These are phyloP conservation scores for Galerucella calmariensis DNA, from an alignment of 2,888 invertebrate species.

Conservation along the genomic window DNA sequence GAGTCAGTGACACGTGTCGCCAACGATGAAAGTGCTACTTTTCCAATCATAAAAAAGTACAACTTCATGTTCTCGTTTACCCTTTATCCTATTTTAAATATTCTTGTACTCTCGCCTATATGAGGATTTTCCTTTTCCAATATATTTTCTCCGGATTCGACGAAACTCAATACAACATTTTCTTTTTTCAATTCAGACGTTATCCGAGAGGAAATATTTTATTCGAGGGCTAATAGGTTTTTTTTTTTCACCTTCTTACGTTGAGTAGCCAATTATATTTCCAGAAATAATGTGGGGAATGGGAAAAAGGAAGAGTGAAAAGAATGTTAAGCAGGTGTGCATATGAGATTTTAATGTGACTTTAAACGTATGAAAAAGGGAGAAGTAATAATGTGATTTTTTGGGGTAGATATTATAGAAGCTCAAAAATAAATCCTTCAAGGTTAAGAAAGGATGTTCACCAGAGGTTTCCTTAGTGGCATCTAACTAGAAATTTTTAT, in stretches of 20 bases:
- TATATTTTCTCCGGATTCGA: slow-evolving; percentile 16
- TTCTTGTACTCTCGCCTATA: background rate
- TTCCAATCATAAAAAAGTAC: too few species aligned
- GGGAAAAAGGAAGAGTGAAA: slow-evolving; percentile 7
- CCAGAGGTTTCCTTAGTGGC: too few species aligned
- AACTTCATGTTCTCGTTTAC: background rate
- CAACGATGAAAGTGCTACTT: too few species aligned
- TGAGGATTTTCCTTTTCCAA: slow-evolving; percentile 11
- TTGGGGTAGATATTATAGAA: background rate
- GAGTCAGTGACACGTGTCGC: too few species aligned
- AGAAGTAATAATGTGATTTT: background rate
- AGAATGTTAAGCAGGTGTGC: slow-evolving; percentile 17
- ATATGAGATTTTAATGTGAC: slow-evolving; percentile 19
- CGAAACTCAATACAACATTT: slow-evolving; percentile 15
- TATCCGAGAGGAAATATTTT: slow-evolving; percentile 20
- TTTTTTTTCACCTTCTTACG: slow-evolving; percentile 10
- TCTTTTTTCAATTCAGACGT: slow-evolving; percentile 8
- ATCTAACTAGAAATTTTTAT: too few species aligned
- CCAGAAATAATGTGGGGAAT: slow-evolving; percentile 23
- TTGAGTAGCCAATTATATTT: slow-evolving; percentile 23
- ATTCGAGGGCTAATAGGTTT: slow-evolving; percentile 31
- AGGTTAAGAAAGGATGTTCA: too few species aligned
- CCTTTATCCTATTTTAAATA: background rate
- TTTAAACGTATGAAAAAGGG: background rate
- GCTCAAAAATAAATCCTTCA: too few species aligned